Base-by-base conservation (phyloP, 2,888 invertebrate genomes). In the Drosophila sordidapex region DNA sequence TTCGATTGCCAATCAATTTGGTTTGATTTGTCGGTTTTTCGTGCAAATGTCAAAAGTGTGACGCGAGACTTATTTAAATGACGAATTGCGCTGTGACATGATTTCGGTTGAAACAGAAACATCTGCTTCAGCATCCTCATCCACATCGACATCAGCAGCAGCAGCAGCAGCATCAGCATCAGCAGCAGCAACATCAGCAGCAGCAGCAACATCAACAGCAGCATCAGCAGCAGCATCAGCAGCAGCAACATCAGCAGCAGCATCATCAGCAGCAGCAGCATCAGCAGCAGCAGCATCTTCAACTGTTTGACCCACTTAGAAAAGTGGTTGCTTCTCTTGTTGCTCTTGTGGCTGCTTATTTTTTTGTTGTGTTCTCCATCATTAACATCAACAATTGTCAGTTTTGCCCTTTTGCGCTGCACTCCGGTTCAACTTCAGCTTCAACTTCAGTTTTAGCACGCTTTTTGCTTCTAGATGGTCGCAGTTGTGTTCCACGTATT, bases 1-100 rank as follows among this genome's bases (percentile, higher is more conserved):
- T 49, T 43, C 66, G 46, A 56, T 69, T 69, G 68, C 40, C 57
- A 51, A 51, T 35, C n/a, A 33, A 46, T 31, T 48, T 56, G 10
- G 60, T 18, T 21, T 15, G 69, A 67, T 71, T 59, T 59, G 38
- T 59, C 38, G 70, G 25, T 70, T 65, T 74, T 46, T 46, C 77
- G 87, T 79, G 79, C 75, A 81, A 83, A 80, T 81, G 84, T 74
- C 87, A 80, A 78, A 88, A 81, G 76, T 83, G 79, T 81, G 88
- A 78, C 88, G 83, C 52, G 52, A 25, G 21, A 13, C 33, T 25
- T 25, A 10, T 73, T 81, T 71, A 62, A 66, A 52, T 73, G 74
- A 75, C 67, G 76, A 78, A 82, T 70, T 72, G 77, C 63, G 66
- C 59, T 46, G 72, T 66, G 78, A 63, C 81, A 76, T 80, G 81